A percentile compares a stretch with the other conserved stretches of the same genome.
phyloP scores from a whole-genome alignment of 2,888 invertebrate species.

The Coleophora deauratella region DNA sequence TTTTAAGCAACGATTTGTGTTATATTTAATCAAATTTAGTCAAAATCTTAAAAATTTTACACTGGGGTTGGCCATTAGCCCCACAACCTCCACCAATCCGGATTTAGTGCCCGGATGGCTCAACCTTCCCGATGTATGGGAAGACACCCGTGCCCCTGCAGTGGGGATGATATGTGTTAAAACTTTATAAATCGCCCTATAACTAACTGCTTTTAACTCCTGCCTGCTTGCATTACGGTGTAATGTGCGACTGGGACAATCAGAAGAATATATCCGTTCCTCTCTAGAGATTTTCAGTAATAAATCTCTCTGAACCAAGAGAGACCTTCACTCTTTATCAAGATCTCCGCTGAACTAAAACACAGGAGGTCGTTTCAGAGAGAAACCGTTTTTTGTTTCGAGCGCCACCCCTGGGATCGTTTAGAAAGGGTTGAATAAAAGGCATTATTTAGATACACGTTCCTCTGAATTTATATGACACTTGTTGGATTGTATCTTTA shows the following conservation, averaged over 20 bases:
- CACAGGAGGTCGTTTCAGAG: slow-evolving; percentile 12
- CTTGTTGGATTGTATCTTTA: slow-evolving; percentile 15
- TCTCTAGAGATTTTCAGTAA: slow-evolving; percentile 47
- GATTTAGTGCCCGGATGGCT: too few species aligned
- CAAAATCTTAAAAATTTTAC: too few species aligned
- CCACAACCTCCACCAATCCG: too few species aligned
- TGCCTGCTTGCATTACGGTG: slow-evolving; percentile 17
- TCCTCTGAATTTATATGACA: slow-evolving; percentile 17
- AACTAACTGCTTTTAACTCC: too few species aligned
- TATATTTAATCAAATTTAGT: too few species aligned
- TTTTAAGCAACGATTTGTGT: too few species aligned
- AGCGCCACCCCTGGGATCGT: slow-evolving; percentile 32
- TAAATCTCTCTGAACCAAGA: slow-evolving; percentile 55
- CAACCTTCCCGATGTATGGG: too few species aligned
- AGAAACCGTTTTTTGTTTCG: slow-evolving; percentile 20
- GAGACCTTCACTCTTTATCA: slow-evolving; percentile 34
- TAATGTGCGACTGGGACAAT: slow-evolving; percentile 31
- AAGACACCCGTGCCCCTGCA: too few species aligned
- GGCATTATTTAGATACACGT: slow-evolving; percentile 16
- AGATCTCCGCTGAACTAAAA: slow-evolving; percentile 17
- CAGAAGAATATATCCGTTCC: slow-evolving; percentile 47
- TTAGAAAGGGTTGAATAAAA: slow-evolving; percentile 15
- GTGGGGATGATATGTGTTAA: too few species aligned
- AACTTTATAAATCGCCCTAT: too few species aligned
- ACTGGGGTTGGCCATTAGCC: too few species aligned